These are phyloP conservation scores for Heliocidaris erythrogramma DNA, from an alignment of 35 echinoderm and acorn worm species.

Conservation along the genomic window DNA sequence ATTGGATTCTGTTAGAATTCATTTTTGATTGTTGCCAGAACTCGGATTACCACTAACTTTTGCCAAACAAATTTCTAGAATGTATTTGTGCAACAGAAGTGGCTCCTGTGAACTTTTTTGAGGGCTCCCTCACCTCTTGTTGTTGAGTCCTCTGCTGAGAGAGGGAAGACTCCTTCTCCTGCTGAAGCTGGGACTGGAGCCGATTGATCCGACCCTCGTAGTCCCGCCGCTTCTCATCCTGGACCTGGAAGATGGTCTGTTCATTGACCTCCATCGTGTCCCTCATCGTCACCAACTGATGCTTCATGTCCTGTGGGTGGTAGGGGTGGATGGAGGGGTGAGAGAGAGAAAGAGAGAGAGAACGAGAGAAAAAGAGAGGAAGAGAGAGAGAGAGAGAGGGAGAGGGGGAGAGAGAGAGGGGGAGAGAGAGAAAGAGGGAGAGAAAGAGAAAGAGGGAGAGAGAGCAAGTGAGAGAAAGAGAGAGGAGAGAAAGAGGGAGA, in stretches of 20 bases:
- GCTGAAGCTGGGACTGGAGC: conserved; percentile 69
- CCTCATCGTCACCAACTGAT: conserved; percentile 66
- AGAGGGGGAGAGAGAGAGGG: not conserved
- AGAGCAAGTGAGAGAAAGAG: no score
- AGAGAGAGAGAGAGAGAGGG: not conserved
- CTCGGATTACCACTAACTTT: no score
- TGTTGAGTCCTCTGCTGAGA: conserved; percentile 64
- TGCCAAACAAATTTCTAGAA: no score
- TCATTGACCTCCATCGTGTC: conserved; percentile 93
- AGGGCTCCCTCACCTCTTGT: not conserved
- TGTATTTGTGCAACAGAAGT: no score
- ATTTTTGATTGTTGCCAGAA: no score
- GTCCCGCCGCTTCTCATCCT: conserved; percentile 74
- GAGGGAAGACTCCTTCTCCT: conserved; percentile 57
- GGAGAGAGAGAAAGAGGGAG: not conserved
- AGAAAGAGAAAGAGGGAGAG: not conserved
- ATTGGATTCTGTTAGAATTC: no score
- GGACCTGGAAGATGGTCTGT: conserved; percentile 85
- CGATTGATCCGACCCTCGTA: conserved; percentile 73
- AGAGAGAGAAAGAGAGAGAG: not conserved
- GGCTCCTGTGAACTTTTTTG: no score
- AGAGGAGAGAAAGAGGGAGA: no score
- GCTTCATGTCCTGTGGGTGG: conserved; percentile 69
- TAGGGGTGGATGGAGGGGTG: not conserved
- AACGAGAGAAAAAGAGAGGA: not conserved